phyloP scores from a whole-genome alignment of 2,113 vertebrate species.

The Mustela nigripes region DNA sequence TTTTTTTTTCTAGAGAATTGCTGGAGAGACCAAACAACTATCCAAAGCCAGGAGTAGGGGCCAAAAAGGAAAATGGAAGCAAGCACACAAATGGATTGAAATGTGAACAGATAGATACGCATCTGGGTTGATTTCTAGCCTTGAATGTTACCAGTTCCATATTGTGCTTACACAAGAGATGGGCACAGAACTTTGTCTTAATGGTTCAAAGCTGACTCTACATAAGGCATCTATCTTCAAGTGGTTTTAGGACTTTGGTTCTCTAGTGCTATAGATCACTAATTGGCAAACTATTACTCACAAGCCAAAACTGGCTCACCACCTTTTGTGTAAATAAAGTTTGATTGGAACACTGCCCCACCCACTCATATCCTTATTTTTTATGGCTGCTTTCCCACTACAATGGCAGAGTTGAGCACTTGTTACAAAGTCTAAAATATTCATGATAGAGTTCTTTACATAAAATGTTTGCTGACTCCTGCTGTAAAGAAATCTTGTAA shows the following conservation, averaged over 20 bases:
- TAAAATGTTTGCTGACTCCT: constrained; percentile 22
- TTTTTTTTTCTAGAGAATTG: neutral
- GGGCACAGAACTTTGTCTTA: neutral
- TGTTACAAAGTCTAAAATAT: constrained; percentile 1
- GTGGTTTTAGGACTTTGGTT: neutral
- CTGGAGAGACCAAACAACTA: neutral
- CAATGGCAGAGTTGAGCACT: neutral
- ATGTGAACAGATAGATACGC: neutral
- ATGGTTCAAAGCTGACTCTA: neutral
- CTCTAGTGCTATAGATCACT: neutral
- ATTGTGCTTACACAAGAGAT: neutral
- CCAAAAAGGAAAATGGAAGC: constrained; percentile 11
- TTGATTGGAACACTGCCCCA: neutral
- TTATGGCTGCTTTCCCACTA: neutral
- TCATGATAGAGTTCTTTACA: neutral
- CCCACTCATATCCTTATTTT: neutral
- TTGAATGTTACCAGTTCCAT: neutral
- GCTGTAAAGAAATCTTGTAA: neutral
- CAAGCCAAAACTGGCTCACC: neutral
- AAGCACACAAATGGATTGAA: neutral
- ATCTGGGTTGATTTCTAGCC: neutral
- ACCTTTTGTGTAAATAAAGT: neutral
- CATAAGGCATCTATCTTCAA: neutral
- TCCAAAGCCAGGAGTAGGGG: neutral
- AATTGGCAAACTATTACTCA: neutral